A percentile compares a stretch with the other conserved stretches of the same genome.
Evolutionary conservation across 2,888 invertebrate species (phyloP).

Genomic region (Lagria hirta): DNA sequence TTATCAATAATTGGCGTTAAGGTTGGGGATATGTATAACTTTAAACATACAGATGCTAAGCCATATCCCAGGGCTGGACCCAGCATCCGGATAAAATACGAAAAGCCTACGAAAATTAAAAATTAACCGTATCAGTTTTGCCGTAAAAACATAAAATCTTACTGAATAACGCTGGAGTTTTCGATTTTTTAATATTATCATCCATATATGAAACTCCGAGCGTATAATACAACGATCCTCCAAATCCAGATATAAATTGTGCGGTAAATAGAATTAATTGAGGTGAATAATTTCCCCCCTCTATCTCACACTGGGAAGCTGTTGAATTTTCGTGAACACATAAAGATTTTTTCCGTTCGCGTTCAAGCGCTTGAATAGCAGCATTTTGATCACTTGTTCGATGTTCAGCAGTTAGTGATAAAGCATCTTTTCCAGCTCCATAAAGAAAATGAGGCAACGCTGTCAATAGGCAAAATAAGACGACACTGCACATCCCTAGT

Average conservation of each 20-base stretch:
- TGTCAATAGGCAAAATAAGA: slow-evolving; percentile 66
- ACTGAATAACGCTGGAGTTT: slow-evolving; percentile 71
- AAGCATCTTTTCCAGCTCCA: slow-evolving; percentile 67
- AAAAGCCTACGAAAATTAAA: slow-evolving; percentile 57
- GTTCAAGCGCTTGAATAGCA: slow-evolving; percentile 54
- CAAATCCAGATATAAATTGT: slow-evolving; percentile 71
- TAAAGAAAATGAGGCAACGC: slow-evolving; percentile 70
- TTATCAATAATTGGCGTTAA: slow-evolving; percentile 66
- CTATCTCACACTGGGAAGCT: slow-evolving; percentile 44
- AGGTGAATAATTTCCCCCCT: slow-evolving; percentile 62
- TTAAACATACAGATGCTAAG: slow-evolving; percentile 65
- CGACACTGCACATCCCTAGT: slow-evolving; percentile 61
- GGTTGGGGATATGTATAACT: slow-evolving; percentile 66
- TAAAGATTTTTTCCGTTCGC: slow-evolving; percentile 59
- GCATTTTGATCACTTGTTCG: slow-evolving; percentile 55
- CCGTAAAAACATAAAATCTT: no score
- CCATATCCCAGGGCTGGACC: slow-evolving; percentile 71
- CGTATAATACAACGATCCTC: slow-evolving; percentile 68
- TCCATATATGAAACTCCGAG: slow-evolving; percentile 74
- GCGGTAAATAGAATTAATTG: slow-evolving; percentile 65
- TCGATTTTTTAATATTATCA: slow-evolving; percentile 73
- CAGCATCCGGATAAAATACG: slow-evolving; percentile 67
- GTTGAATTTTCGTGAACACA: slow-evolving; percentile 52
- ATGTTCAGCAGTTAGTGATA: slow-evolving; percentile 63
- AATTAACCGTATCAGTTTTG: neutral